Percentiles rank a stretch among this genome's conserved stretches.
Evolutionary conservation across 2,888 invertebrate species (phyloP).

Genomic region (Therioaphis trifolii): DNA sequence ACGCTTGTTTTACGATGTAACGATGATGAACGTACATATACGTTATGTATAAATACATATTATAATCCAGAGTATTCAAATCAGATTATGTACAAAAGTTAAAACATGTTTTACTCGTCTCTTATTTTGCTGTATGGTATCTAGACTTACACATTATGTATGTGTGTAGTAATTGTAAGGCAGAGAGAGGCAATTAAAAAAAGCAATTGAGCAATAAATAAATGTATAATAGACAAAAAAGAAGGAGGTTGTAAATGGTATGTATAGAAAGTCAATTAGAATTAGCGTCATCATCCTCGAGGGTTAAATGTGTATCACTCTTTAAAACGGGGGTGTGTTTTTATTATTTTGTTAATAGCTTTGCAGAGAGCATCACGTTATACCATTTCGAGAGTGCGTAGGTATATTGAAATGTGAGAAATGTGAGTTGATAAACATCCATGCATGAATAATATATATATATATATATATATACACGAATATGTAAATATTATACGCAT

Average conservation of each 20-base stretch:
- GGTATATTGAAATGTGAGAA: constrained; percentile 49
- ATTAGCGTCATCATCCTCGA: constrained; percentile 35
- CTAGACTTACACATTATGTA: too few relatives aligned
- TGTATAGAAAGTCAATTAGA: constrained; percentile 37
- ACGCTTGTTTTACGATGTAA: not conserved
- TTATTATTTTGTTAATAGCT: constrained; percentile 54
- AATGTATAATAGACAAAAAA: constrained; percentile 31
- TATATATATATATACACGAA: not conserved
- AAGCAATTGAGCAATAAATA: constrained; percentile 18
- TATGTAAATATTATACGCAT: not conserved
- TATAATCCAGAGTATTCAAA: too few relatives aligned
- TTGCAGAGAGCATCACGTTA: constrained; percentile 31
- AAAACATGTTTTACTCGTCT: not conserved
- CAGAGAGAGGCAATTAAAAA: constrained; percentile 45
- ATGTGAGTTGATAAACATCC: constrained; percentile 8
- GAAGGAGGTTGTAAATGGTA: constrained; percentile 25
- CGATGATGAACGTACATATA: not conserved
- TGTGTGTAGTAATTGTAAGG: too few relatives aligned
- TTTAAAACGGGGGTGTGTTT: constrained; percentile 46
- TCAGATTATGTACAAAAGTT: not conserved
- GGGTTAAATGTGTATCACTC: constrained; percentile 49
- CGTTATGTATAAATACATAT: too few relatives aligned
- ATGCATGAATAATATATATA: too few relatives aligned
- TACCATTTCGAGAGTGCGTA: constrained; percentile 34
- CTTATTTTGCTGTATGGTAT: not conserved